Evolutionary conservation across 2,797 vertebrate genomes (phyloP).

Genomic region (Notoglanidium macrostoma): DNA sequence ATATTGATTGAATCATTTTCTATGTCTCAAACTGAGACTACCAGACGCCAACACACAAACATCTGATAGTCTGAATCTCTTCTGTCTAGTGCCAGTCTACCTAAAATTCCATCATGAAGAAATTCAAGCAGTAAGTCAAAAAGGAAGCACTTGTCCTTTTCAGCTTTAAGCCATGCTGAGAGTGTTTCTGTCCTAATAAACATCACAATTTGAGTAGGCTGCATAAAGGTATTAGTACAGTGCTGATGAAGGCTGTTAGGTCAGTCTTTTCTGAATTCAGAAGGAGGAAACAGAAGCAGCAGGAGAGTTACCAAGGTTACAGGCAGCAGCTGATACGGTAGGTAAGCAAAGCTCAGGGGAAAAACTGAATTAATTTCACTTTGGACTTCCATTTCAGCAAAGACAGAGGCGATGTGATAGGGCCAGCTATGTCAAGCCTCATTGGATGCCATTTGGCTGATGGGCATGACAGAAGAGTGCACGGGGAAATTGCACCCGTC

Average conservation of each 20-base stretch:
- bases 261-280: constrained; percentile 48
- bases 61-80: constrained; percentile 13
- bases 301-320: constrained; percentile 67
- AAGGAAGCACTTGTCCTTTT: not conserved
- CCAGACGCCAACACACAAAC: constrained; percentile 24
- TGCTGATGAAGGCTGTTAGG: constrained; percentile 61
- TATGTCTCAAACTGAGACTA: not conserved
- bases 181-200: constrained; percentile 11
- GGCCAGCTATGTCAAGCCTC: constrained; percentile 20
- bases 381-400: constrained; percentile 41
- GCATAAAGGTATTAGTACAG: constrained; percentile 16
- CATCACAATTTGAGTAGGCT: constrained; percentile 12
- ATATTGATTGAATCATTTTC: constrained; percentile 21
- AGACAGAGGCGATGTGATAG: constrained; percentile 39
- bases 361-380: constrained; percentile 57
- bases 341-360: constrained; percentile 49
- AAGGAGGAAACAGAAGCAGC: constrained; percentile 42
- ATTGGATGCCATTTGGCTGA: constrained; percentile 45
- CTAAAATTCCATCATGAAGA: not conserved
- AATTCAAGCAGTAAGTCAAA: not conserved
- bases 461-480: constrained; percentile 31
- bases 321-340: constrained; percentile 50
- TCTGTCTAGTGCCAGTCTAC: not conserved
- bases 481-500: constrained; percentile 31
- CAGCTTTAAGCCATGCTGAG: not conserved